phyloP scores from a whole-genome alignment of 2,113 vertebrate genomes.

The Oceanites oceanicus region DNA sequence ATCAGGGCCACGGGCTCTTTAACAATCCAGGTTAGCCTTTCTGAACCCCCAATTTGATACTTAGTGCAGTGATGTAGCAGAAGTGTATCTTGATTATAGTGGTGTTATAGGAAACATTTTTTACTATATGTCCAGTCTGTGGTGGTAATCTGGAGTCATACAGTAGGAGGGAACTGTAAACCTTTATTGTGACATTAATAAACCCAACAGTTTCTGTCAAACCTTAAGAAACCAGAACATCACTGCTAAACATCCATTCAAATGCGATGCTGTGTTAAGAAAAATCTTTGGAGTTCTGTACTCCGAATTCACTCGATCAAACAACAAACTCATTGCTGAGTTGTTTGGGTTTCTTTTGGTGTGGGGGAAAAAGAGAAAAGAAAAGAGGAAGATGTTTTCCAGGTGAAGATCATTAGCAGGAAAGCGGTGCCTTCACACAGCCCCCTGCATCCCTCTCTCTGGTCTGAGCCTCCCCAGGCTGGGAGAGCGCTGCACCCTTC shows the following conservation, averaged over 20 bases:
- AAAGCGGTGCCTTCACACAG: not conserved
- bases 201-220: not conserved
- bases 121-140: not conserved
- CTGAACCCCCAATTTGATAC: not conserved
- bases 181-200: slow-evolving; percentile 10
- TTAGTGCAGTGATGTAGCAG: not conserved
- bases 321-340: not conserved
- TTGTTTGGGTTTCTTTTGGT: not conserved
- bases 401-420: not conserved
- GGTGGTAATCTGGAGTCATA: not conserved
- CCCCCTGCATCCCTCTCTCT: not conserved
- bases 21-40: not conserved
- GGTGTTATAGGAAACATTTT: not conserved
- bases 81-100: not conserved
- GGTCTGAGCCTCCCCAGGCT: accelerated
- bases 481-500: not conserved
- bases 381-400: not conserved
- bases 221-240: slow-evolving; percentile 3
- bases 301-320: not conserved
- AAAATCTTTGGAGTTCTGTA: not conserved
- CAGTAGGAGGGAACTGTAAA: not conserved
- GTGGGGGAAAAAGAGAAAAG: not conserved
- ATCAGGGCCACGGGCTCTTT: not conserved
- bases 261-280: not conserved
- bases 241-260: not conserved